Conservation (phyloP, 2,113 vertebrate species). For the Ardeotis arabs region DNA sequence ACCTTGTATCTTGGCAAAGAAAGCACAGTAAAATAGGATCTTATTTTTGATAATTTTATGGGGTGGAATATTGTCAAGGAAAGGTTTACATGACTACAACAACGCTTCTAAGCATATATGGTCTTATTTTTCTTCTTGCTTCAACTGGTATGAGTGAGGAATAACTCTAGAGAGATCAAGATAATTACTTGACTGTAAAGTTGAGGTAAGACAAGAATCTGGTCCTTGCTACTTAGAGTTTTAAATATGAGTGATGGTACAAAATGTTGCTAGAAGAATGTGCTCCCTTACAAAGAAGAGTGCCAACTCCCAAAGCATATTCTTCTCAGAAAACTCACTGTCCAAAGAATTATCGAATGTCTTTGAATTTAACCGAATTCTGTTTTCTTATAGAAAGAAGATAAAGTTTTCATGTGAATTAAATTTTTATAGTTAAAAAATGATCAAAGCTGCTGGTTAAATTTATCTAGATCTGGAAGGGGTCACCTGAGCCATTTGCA, state of each 20-base stretch:
- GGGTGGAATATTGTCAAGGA: not conserved
- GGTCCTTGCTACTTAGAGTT: not conserved
- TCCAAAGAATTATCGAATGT: not conserved
- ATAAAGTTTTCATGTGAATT: not conserved
- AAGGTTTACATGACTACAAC: not conserved
- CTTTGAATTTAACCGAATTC: not conserved
- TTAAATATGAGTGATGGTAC: not conserved
- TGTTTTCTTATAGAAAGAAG: not conserved
- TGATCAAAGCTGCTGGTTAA: not conserved
- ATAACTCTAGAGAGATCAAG: not conserved
- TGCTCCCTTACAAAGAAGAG: not conserved
- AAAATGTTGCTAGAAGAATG: not conserved
- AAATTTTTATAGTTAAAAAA: not conserved
- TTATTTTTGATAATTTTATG: not conserved
- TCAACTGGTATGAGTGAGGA: not conserved
- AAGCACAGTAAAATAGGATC: not conserved
- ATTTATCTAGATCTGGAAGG: not conserved
- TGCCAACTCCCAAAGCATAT: not conserved
- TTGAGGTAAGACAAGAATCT: not conserved
- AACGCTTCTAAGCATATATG: not conserved
- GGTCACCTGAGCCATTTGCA: not conserved
- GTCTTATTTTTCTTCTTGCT: not conserved
- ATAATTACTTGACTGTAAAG: not conserved
- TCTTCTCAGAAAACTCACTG: not conserved
- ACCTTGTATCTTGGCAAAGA: not conserved